Percentiles rank a stretch among this genome's conserved stretches.
Conservation (phyloP, 2,113 vertebrate genomes). For the Hemibagrus wyckioides region DNA sequence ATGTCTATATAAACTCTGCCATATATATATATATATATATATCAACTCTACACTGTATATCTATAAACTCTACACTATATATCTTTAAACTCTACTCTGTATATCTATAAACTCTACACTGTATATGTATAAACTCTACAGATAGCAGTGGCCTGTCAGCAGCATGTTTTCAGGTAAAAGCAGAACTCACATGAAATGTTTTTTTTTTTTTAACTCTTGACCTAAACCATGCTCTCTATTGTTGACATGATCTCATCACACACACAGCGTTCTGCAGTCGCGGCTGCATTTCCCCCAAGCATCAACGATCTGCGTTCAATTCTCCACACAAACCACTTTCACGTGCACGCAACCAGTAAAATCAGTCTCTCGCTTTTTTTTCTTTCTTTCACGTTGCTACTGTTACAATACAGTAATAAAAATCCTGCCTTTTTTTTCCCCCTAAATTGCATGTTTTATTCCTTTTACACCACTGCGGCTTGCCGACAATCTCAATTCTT, state of each 20-base stretch:
- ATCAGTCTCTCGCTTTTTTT: not conserved
- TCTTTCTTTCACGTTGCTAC: not conserved
- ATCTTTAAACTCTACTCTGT: not conserved
- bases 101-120: too few relatives aligned
- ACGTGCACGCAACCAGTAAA: not conserved
- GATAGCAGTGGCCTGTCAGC: not conserved
- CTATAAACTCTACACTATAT: too few relatives aligned
- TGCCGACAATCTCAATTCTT: not conserved
- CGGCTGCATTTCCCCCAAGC: not conserved
- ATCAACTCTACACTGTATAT: too few relatives aligned
- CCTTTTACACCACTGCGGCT: not conserved
- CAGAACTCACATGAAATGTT: not conserved
- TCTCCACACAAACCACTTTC: not conserved
- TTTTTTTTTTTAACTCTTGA: not conserved
- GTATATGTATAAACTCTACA: not conserved
- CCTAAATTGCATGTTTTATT: not conserved
- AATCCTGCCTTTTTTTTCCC: not conserved
- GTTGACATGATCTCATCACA: not conserved
- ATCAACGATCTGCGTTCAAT: not conserved
- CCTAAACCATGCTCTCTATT: not conserved
- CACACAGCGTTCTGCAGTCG: not conserved
- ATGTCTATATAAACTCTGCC: not conserved
- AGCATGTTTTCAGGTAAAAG: not conserved
- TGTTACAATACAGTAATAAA: not conserved
- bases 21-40: too few relatives aligned